Evolutionary conservation across 1,140 invertebrate genomes (phyloP), one percentile per base, ranked within the genome.

Genomic region (Drosophila yakuba): DNA sequence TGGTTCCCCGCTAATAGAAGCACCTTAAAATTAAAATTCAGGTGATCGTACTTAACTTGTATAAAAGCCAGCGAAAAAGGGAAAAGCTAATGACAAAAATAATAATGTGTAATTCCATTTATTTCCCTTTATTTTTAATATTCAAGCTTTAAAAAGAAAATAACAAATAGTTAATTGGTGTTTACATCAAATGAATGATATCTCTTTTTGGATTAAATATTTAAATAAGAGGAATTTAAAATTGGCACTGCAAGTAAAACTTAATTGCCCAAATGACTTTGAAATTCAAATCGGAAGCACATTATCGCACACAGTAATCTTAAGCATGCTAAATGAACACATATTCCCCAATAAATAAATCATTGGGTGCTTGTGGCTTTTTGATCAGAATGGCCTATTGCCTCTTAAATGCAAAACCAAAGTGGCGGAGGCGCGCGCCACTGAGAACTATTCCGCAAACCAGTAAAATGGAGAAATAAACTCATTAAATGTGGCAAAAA

Each of bases 401-500:
- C 28, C 12, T 63, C 43, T 36, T 14, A 17, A 44, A 71, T 71
- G 63, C 64, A 71, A 69, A 71, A 71, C n/a, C 14, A 56, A 4
- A n/a, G 25, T 20, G 12, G n/a, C 6, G 5, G 7, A 15, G 47
- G 39, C 8, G 38, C 39, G 11, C 7, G 63, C 25, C 57, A 71
- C 38, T 20, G 50, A 62, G 54, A 59, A 91, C 38, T 50, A 28
- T 43, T 25, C 64, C 55, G 28, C 20, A 67, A 47, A 28, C 36
- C 45, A 56, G 10, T 48, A 74, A 68, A 57, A 45, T 60, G 4
- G 48, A 59, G 54, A 63, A 58, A 61, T 32, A 43, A 63, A 59
- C 2, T 15, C n/a, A 48, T 66, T 50, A 17, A 50, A 51, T 51
- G 44, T 47, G 44, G 25, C 15, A 68, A 67, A 75, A 86, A 86